A percentile compares a stretch with the other conserved stretches of the same genome.
These are phyloP conservation scores for Rousettus leschenaultii DNA, from an alignment of 2,113 vertebrate species.

Conservation along the genomic window DNA sequence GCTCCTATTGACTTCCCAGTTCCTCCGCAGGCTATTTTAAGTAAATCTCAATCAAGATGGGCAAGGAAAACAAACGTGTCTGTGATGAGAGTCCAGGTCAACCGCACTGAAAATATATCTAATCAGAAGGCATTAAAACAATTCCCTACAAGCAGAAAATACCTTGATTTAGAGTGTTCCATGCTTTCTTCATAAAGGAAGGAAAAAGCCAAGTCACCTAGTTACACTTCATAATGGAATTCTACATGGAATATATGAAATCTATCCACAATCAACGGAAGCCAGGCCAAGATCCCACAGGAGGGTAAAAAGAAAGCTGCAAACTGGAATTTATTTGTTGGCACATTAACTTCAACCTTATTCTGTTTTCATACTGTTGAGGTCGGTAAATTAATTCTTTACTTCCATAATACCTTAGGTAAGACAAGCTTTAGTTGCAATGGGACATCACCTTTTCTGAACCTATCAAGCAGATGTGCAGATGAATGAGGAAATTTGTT, in stretches of 20 bases:
- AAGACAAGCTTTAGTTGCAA: slow-evolving; percentile 13
- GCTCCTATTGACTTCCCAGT: neutral
- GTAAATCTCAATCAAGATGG: neutral
- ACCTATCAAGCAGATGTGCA: slow-evolving; percentile 28
- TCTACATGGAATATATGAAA: neutral
- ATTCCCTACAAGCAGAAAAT: neutral
- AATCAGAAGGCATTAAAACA: neutral
- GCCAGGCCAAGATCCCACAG: neutral
- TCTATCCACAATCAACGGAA: neutral
- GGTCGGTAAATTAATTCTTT: neutral
- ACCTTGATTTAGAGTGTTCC: neutral
- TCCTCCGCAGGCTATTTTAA: neutral
- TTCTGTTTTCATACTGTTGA: neutral
- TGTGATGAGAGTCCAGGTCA: neutral
- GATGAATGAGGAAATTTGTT: slow-evolving; percentile 1
- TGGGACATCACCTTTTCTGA: slow-evolving; percentile 14
- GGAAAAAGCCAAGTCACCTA: neutral
- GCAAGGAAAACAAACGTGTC: neutral
- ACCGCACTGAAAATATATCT: neutral
- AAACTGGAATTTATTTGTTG: neutral
- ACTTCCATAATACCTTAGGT: neutral
- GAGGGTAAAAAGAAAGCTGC: neutral
- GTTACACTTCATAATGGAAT: neutral
- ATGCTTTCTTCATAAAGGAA: neutral
- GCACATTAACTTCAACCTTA: neutral